These are phyloP conservation scores for Glyphotaelius pellucidus DNA, from an alignment of 2,888 invertebrate species.

Conservation along the genomic window DNA sequence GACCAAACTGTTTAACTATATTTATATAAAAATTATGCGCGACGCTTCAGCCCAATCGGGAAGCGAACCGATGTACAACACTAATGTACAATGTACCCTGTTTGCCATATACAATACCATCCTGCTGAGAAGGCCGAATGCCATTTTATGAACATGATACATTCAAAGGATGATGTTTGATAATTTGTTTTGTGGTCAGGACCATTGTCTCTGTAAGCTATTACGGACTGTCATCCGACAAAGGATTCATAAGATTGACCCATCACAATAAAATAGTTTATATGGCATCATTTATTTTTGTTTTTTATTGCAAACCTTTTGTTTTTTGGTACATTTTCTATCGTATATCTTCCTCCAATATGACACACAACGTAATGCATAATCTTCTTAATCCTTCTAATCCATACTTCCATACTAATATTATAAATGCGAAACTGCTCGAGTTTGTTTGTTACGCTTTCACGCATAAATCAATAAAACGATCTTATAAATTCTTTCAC, in stretches of 20 bases:
- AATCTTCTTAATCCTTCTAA: no score
- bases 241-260: background rate
- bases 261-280: background rate
- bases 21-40: conserved; percentile 37
- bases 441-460: no score
- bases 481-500: no score
- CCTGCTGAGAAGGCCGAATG: background rate
- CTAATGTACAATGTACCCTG: background rate
- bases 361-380: background rate
- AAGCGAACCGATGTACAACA: background rate
- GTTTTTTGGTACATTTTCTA: background rate
- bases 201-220: background rate
- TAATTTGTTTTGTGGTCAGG: conserved; percentile 4
- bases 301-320: background rate
- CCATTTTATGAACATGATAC: background rate
- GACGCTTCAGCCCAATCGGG: background rate
- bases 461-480: no score
- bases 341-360: background rate
- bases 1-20: conserved; percentile 1
- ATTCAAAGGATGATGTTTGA: background rate
- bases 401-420: no score
- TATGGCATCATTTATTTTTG: background rate
- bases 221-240: background rate
- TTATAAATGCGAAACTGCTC: no score
- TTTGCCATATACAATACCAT: background rate